Base-by-base conservation (phyloP, 2,113 vertebrate species). In the Rynchops niger region DNA sequence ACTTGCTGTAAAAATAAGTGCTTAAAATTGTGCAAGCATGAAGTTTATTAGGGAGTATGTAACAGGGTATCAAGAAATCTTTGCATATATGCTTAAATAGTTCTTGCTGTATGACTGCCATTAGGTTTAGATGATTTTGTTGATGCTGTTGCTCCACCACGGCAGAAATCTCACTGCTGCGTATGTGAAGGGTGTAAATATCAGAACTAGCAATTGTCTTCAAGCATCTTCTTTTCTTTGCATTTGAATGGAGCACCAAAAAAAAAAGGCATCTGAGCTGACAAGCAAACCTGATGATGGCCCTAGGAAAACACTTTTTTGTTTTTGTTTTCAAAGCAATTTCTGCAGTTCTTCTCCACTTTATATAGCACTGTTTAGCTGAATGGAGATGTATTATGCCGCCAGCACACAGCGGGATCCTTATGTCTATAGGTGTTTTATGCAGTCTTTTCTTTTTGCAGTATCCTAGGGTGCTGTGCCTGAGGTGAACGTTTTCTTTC, bases 141-240 rank as follows among this genome's bases (percentile, higher is more conserved):
- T 56, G 78, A 18, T 79, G 74, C 45, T 82, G 19, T 81, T 96
- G 89, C 93, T 84, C 63, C 52, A 76, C 23, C 65, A 32, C 0
- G 0, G 91, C 86, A 91, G 82, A 88, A 89, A 79, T 88, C 82
- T 95, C 89, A 45, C 92, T 94, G 93, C 91, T 96, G 91, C 0
- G 0, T 18, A 16, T 66, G 81, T 5, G 45, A 74, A 72, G 86
- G 42, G 89, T 86, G 91, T 82, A 95, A 94, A 93, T 86, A 96
- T 14, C 87, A 85, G 78, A 85, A 86, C 78, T 30, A 94, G 93
- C 78, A 94, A 88, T 96, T 96, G 95, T 80, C 78, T 77, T 85
- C 62, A 88, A 69, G 87, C 63, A 26, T 92, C 96, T 95, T 92
- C 82, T 94, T 96, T 95, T 92, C 82, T 94, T 93, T 96, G 89